phyloP scores from a whole-genome alignment of 2,888 invertebrate genomes.

The Octonoba sinensis region DNA sequence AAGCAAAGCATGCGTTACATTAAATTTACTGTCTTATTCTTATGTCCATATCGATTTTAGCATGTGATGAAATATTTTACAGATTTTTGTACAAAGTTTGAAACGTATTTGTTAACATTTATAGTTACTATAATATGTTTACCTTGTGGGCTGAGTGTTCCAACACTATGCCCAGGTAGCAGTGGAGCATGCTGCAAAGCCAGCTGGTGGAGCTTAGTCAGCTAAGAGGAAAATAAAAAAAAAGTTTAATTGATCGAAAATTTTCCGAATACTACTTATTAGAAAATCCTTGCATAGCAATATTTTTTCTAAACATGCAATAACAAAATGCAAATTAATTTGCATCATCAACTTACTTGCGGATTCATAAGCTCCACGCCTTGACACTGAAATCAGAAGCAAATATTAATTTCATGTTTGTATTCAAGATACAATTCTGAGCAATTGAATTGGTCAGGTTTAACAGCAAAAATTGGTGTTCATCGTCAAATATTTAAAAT shows the following conservation, averaged over 20 bases:
- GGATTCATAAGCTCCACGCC: conserved; percentile 62
- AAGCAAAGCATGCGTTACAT: too few relatives aligned
- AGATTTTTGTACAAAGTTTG: too few relatives aligned
- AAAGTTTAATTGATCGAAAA: background rate
- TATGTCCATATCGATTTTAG: too few relatives aligned
- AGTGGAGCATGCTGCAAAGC: conserved; percentile 70
- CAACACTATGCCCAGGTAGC: conserved; percentile 67
- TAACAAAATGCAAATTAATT: too few relatives aligned
- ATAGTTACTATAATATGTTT: background rate
- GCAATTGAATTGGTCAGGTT: background rate
- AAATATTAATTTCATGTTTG: background rate
- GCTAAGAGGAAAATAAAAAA: conserved; percentile 56
- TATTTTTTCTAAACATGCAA: too few relatives aligned
- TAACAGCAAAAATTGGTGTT: too few relatives aligned
- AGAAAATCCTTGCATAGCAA: too few relatives aligned
- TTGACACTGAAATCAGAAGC: conserved; percentile 51
- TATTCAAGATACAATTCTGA: background rate
- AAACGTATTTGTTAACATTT: too few relatives aligned
- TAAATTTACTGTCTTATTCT: too few relatives aligned
- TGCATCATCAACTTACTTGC: conserved; percentile 25
- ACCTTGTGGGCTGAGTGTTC: conserved; percentile 67
- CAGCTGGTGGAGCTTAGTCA: conserved; percentile 69
- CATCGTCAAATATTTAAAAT: too few relatives aligned
- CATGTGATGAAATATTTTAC: too few relatives aligned
- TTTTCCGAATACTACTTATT: background rate